Evolutionary conservation across 2,888 invertebrate genomes (phyloP), one percentile per base, ranked within the genome.

Genomic region (Caenorhabditis angaria): DNA sequence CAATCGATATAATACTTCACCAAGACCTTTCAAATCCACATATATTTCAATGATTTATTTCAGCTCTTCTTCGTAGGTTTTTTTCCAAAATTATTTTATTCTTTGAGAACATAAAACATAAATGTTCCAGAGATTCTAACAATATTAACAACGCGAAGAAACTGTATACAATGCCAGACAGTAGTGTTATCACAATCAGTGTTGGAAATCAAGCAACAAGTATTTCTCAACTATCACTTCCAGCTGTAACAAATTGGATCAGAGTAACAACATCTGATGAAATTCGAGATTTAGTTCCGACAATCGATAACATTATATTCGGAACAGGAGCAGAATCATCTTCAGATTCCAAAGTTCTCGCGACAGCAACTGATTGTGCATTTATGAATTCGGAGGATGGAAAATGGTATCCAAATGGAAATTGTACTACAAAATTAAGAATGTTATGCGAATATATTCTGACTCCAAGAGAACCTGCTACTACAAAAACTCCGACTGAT

Each of bases 31-130:
- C 54, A 57, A 32, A n/a, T 65, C 70, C 6, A n/a, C 50, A 14
- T 70, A 61, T 24, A 25, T 70, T 12, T 70, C 70, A n/a, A 65
- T 70, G 70, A 58, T 70, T 20, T 65, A 58, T 28, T 70, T 70
- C 47, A 65, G 61, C 20, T 32, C 70, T 32, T 65, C 65, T 2
- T n/a, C n/a, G n/a, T n/a, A 70, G 65, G 70, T 70, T 10, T 48
- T 58, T 32, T 0, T 10, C 18, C n/a, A 18, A 25, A 56, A 29
- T 3, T 20, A n/a, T 28, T 12, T 20, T 18, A 51, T 53, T 18
- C 29, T 2, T 54, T 10, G 28, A n/a, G n/a, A n/a, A n/a, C n/a
- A n/a, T n/a, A n/a, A 18, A 48, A 6, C 14, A 27, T 10, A 25
- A 27, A n/a, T 25, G 1, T 58, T 63, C 25, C 63, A 69, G 69